Percentiles rank a stretch among this genome's conserved stretches.
These are phyloP conservation scores for Neodon shergylaensis DNA, from an alignment of 2,113 vertebrate species.

Conservation along the genomic window DNA sequence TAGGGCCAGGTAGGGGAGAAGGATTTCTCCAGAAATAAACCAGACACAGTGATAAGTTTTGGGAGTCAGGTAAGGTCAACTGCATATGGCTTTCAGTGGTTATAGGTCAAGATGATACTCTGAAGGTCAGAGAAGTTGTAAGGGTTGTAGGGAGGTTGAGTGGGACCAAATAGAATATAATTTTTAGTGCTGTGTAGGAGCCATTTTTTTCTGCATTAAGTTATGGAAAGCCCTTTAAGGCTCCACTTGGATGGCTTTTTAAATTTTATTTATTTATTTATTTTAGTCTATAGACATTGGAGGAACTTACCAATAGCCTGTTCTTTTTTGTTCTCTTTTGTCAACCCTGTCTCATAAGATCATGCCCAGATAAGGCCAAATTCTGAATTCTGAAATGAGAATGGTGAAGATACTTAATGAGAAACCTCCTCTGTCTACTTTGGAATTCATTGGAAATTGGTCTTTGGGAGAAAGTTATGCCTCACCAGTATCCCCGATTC, in stretches of 20 bases:
- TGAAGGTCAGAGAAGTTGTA: neutral
- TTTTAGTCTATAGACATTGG: neutral
- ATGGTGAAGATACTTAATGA: neutral
- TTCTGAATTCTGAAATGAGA: neutral
- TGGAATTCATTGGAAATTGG: slow-evolving; percentile 40
- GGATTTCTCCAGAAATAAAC: neutral
- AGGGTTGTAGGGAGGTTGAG: rapidly evolving
- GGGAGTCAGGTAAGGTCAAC: neutral
- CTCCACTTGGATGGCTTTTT: neutral
- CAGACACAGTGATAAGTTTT: neutral
- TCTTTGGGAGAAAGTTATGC: slow-evolving; percentile 1
- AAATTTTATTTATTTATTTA: too few relatives aligned
- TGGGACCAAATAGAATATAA: neutral
- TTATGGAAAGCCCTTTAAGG: neutral
- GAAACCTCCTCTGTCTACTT: neutral
- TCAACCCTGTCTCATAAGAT: slow-evolving; percentile 12
- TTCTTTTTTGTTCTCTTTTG: neutral
- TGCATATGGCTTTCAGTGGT: neutral
- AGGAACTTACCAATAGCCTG: neutral
- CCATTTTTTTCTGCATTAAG: neutral
- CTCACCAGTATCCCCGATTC: slow-evolving; percentile 26
- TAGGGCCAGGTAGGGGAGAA: neutral
- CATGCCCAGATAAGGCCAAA: neutral
- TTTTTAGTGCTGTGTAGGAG: too few relatives aligned
- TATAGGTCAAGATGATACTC: neutral